Base-by-base conservation (phyloP, 2,888 invertebrate species). In the Caenorhabditis doughertyi region DNA sequence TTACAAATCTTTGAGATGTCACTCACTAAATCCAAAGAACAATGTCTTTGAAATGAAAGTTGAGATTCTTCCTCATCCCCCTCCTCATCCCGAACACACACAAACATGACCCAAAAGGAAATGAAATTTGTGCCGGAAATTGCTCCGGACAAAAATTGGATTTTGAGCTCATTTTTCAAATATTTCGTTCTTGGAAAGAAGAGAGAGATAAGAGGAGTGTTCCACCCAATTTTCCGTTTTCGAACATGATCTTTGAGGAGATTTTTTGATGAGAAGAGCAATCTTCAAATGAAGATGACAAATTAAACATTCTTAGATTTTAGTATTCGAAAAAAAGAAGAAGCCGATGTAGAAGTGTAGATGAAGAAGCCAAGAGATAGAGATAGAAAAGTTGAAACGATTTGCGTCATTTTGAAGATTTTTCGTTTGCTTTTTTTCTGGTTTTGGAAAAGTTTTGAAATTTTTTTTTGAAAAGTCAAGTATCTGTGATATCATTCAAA, bases 121-220 rank as follows among this genome's bases (percentile, higher is more conserved):
- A 68, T 68, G 55, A 53, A 53, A 64, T 49, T 64, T 47, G 49
- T 62, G 42, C 65, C 65, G 65, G 65, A 65, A 65, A 65, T 51
- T 65, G 35, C 64, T 5, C 23, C 23, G 56, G 39, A 39, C 39
- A 58, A 39, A 62, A 65, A 35, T 51, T 51, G 65, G 51, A 65
- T 51, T 49, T 51, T 51, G 65, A 65, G 65, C 65, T 65, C 65
- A 11, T 18, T 65, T 65, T 65, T 29, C 64, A 32, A 32, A 23
- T 23, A 18, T 21, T 18, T 49, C 44, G n/a, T 64, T 11, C 32
- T 68, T 23, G 11, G 18, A 25, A 53, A n/a, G n/a, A n/a, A n/a
- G n/a, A n/a, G n/a, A n/a, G n/a, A n/a, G 25, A 68, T 8, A 55
- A 32, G 35, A 67, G 51, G 18, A 53, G 18, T 53, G 53, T 32